These are phyloP conservation scores for Turritopsis rubra DNA, from an alignment of 30 jellyfish, hydroid and myxozoan genomes.

Conservation along the genomic window DNA sequence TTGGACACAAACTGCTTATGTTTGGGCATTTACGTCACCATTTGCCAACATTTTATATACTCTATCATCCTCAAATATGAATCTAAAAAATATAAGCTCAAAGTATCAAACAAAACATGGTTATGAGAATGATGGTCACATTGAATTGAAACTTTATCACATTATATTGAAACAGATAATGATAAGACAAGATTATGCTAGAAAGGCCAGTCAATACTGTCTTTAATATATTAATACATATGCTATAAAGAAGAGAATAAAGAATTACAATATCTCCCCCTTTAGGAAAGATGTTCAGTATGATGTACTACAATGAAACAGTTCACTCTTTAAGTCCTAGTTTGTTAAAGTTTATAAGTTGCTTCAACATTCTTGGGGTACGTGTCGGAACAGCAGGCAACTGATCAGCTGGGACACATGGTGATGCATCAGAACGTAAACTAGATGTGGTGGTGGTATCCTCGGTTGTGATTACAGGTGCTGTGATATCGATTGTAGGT, in stretches of 20 bases:
- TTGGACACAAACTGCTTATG: too few species aligned
- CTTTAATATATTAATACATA: background rate
- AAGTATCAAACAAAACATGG: too few species aligned
- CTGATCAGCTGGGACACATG: background rate
- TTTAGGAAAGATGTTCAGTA: background rate
- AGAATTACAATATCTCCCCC: background rate
- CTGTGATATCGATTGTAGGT: fast-evolving
- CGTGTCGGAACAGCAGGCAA: background rate
- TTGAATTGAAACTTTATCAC: too few species aligned
- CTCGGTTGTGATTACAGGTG: background rate
- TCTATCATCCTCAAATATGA: too few species aligned
- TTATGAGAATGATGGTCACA: too few species aligned
- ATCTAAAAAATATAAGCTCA: too few species aligned
- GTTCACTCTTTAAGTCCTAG: background rate
- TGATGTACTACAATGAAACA: background rate
- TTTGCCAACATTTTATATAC: too few species aligned
- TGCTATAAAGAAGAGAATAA: background rate
- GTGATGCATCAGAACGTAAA: background rate
- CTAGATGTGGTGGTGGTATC: background rate
- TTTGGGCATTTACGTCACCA: too few species aligned
- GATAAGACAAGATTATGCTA: too few species aligned
- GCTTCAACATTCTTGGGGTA: background rate
- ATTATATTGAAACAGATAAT: too few species aligned
- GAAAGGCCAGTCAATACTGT: constrained; percentile 11
- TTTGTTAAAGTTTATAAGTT: background rate